Evolutionary conservation across 2,888 invertebrate species (phyloP), one percentile per base, ranked within the genome.

Genomic region (Dimorphilus gyrociliatus): DNA sequence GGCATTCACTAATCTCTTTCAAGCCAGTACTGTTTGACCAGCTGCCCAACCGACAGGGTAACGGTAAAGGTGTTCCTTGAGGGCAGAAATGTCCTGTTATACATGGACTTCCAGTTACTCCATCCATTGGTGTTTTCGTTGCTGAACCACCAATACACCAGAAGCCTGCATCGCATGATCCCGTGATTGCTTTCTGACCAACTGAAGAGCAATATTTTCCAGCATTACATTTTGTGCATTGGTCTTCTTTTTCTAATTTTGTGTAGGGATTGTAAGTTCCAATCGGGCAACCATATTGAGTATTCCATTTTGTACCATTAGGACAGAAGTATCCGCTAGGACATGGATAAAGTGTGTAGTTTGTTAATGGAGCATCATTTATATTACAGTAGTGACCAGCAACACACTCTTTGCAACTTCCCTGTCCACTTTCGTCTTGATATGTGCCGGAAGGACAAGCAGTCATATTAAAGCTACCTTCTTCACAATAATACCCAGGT

Each of bases 301-400:
- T 50, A 21, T 28, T 27, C 36, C 37, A 50, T 37, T 30, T 16
- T 1, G 43, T 44, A 18, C 39, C 53, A 32, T 53, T 53, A 4
- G 48, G 50, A 32, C 58, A 58, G 41, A 53, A 58, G 38, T 55
- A 41, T 4, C 58, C 58, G n/a, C 27, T 29, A 7, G 55, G 56
- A 37, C 57, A 57, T 2, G 40, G 37, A 37, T 53, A 54, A 3
- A 36, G 27, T 6, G 50, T 42, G 40, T 53, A 55, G 29, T 41
- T 41, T 3, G 39, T 41, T 27, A 55, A 41, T 4, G 54, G 53
- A 6, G 40, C 42, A 36, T 53, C 38, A n/a, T 38, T 39, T 19
- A 38, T 32, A 35, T 49, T 37, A 37, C 58, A 58, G 44, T 51
- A 56, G 37, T 48, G 51, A 15, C 58, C 55, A 42, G 53, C 41